Conservation (phyloP, 1,140 invertebrate species). For the Helicorthomorpha holstii region DNA sequence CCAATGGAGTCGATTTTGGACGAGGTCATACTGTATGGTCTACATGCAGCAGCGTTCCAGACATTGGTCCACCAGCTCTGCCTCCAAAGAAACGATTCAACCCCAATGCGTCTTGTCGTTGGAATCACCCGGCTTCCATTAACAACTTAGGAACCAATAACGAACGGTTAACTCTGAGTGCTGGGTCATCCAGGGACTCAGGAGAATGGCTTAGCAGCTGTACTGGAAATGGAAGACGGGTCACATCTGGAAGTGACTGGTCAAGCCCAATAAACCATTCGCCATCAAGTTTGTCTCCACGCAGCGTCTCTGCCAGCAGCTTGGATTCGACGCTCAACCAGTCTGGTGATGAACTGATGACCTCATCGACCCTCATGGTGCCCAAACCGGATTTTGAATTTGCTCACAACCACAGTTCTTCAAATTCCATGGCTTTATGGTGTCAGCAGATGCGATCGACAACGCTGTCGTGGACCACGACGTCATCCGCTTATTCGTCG, state of each 20-base stretch:
- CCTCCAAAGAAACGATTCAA: slow-evolving; percentile 52
- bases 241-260: slow-evolving; percentile 7
- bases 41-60: neutral
- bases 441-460: too few relatives aligned
- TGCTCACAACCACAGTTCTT: neutral
- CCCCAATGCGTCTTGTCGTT: too few relatives aligned
- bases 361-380: neutral
- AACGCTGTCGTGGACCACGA: too few relatives aligned
- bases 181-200: neutral
- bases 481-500: too few relatives aligned
- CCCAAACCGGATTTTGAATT: neutral
- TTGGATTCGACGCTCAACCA: slow-evolving; percentile 67
- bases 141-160: too few relatives aligned
- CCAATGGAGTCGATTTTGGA: neutral
- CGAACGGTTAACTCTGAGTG: too few relatives aligned
- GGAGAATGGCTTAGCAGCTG: neutral
- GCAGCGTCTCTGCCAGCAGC: slow-evolving; percentile 45
- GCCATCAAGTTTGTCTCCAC: slow-evolving; percentile 11
- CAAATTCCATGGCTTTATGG: too few relatives aligned
- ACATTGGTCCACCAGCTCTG: slow-evolving; percentile 40
- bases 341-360: slow-evolving; percentile 43
- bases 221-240: neutral
- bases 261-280: slow-evolving; percentile 11
- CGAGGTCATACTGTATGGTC: neutral
- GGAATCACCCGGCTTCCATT: too few relatives aligned